phyloP scores from a whole-genome alignment of 2,888 invertebrate species.

The Syritta pipiens region DNA sequence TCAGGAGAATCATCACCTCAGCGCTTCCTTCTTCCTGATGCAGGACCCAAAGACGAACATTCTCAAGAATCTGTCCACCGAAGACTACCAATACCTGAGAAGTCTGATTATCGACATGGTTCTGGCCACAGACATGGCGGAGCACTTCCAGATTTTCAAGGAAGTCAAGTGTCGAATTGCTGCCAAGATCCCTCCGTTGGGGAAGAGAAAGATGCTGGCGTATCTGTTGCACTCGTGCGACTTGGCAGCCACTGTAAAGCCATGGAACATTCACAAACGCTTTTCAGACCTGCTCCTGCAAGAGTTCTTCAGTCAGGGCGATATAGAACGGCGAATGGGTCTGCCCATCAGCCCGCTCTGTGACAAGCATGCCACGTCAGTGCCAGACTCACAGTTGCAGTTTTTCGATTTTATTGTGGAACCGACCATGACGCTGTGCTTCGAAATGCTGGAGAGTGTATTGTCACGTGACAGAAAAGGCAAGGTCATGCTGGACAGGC shows the following conservation, averaged over 20 bases:
- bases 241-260: slow-evolving; percentile 95
- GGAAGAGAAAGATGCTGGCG: slow-evolving; percentile 94
- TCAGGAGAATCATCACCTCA: slow-evolving; percentile 78
- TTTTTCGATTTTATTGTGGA: slow-evolving; percentile 98
- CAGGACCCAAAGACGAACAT: no score
- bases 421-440: slow-evolving; percentile 94
- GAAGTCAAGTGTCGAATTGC: slow-evolving; percentile 92
- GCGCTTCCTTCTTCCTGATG: slow-evolving; percentile 81
- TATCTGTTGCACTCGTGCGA: slow-evolving; percentile 96
- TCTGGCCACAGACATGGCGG: slow-evolving; percentile 97
- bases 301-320: slow-evolving; percentile 96
- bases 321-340: slow-evolving; percentile 92
- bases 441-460: slow-evolving; percentile 87
- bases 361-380: slow-evolving; percentile 95
- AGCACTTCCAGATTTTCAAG: slow-evolving; percentile 97
- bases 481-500: slow-evolving; percentile 72
- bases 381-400: slow-evolving; percentile 97
- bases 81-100: slow-evolving; percentile 94
- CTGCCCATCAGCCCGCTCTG: slow-evolving; percentile 96
- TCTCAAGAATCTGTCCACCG: slow-evolving; percentile 90
- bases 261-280: slow-evolving; percentile 86
- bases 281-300: slow-evolving; percentile 94
- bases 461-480: slow-evolving; percentile 64
- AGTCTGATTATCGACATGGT: slow-evolving; percentile 97
- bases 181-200: slow-evolving; percentile 91